Conservation (phyloP, 2,113 vertebrate genomes). For the Sialia sialis region DNA sequence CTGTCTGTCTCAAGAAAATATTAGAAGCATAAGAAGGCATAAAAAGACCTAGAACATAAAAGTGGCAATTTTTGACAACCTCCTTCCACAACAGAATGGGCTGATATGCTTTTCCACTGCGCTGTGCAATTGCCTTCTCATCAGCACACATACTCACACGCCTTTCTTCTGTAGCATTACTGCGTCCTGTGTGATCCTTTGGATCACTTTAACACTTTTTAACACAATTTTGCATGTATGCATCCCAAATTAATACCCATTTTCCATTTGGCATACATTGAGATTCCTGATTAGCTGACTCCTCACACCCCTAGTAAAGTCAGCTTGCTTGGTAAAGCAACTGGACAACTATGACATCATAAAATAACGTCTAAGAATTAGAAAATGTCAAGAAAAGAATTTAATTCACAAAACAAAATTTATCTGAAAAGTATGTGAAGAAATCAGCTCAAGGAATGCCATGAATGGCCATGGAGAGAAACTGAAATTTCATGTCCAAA, state of each 20-base stretch:
- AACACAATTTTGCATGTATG: neutral
- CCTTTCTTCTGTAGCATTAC: neutral
- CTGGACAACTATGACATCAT: neutral
- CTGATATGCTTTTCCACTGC: neutral
- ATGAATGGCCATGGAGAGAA: neutral
- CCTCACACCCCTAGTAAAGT: neutral
- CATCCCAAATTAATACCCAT: neutral
- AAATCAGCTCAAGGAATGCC: neutral
- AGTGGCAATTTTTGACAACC: conserved; percentile 29
- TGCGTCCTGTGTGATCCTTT: neutral
- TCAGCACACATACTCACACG: neutral
- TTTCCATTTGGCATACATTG: neutral
- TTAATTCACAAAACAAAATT: neutral
- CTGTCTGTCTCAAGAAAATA: conserved; percentile 6
- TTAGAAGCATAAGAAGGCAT: neutral
- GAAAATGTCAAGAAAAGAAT: neutral
- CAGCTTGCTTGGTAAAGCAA: neutral
- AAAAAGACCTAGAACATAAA: conserved; percentile 26
- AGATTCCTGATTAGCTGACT: neutral
- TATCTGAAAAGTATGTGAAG: neutral
- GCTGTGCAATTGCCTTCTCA: neutral
- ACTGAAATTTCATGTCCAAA: neutral
- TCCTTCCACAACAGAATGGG: neutral
- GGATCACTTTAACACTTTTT: neutral
- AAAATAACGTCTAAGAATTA: neutral